phyloP scores from a whole-genome alignment of 2,797 vertebrate species.

The Poecile montanus region DNA sequence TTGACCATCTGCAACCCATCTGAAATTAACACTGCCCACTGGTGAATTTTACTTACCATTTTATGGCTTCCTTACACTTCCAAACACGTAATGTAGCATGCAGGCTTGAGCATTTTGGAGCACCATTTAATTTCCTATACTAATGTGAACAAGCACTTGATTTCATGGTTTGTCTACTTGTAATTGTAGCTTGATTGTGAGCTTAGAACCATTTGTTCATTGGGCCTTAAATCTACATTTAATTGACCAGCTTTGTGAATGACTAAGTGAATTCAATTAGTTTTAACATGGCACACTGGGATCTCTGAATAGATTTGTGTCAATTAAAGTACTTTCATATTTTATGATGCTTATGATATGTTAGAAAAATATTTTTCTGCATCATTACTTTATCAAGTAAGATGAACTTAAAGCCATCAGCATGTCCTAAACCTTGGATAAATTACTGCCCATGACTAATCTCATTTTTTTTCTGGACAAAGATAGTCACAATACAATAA shows the following conservation, averaged over 20 bases:
- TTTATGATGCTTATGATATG: slow-evolving; percentile 41
- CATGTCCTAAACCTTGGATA: neutral
- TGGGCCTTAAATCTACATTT: slow-evolving; percentile 46
- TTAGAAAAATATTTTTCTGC: slow-evolving; percentile 56
- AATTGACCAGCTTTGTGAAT: slow-evolving; percentile 53
- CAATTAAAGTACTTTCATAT: slow-evolving; percentile 37
- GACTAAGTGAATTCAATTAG: slow-evolving; percentile 65
- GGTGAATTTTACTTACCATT: slow-evolving; percentile 33
- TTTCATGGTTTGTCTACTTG: slow-evolving; percentile 67
- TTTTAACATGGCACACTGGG: slow-evolving; percentile 49
- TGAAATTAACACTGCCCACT: neutral
- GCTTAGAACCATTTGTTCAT: slow-evolving; percentile 57
- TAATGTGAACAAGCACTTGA: slow-evolving; percentile 69
- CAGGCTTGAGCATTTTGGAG: slow-evolving; percentile 24
- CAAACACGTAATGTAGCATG: slow-evolving; percentile 39
- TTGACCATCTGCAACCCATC: neutral
- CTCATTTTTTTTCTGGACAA: neutral
- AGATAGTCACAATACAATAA: neutral
- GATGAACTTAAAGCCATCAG: neutral
- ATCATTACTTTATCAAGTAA: slow-evolving; percentile 32
- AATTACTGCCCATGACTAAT: neutral
- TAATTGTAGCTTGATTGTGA: slow-evolving; percentile 63
- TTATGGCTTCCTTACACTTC: slow-evolving; percentile 34
- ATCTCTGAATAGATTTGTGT: slow-evolving; percentile 47
- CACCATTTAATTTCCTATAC: slow-evolving; percentile 56